Evolutionary conservation across 2,888 invertebrate species (phyloP).

Genomic region (Lathronympha strigana): DNA sequence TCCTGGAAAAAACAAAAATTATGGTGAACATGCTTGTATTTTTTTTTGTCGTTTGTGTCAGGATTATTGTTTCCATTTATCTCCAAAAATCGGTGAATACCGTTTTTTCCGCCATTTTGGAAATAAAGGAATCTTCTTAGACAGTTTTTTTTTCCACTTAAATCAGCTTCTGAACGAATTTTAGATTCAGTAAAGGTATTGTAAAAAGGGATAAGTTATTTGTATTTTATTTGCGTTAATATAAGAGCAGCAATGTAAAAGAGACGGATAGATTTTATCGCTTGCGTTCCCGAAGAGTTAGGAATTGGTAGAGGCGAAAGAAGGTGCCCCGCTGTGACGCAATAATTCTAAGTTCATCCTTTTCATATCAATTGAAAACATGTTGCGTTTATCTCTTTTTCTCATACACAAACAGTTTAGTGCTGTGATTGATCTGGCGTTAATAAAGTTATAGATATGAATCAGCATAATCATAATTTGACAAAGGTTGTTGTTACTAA

Average conservation of each 20-base stretch:
- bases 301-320: slow-evolving; percentile 61
- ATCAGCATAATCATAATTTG: background rate
- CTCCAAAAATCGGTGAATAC: background rate
- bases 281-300: slow-evolving; percentile 48
- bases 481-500: no score
- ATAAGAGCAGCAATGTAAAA: slow-evolving; percentile 51
- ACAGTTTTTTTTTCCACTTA: no score
- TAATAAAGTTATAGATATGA: slow-evolving; percentile 55
- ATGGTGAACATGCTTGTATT: no score
- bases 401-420: slow-evolving; percentile 78
- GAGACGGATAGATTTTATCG: slow-evolving; percentile 16
- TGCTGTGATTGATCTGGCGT: slow-evolving; percentile 67
- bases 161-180: no score
- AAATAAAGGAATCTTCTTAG: no score
- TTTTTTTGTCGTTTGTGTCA: background rate
- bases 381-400: slow-evolving; percentile 74
- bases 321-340: slow-evolving; percentile 81
- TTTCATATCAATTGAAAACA: slow-evolving; percentile 75
- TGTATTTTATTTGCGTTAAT: background rate
- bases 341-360: slow-evolving; percentile 78
- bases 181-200: no score
- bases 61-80: background rate
- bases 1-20: no score
- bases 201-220: no score
- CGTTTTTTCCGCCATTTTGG: no score